Evolutionary conservation across 2,888 invertebrate genomes (phyloP), one percentile per base, ranked within the genome.

Genomic region (Acanthopleura granulata): DNA sequence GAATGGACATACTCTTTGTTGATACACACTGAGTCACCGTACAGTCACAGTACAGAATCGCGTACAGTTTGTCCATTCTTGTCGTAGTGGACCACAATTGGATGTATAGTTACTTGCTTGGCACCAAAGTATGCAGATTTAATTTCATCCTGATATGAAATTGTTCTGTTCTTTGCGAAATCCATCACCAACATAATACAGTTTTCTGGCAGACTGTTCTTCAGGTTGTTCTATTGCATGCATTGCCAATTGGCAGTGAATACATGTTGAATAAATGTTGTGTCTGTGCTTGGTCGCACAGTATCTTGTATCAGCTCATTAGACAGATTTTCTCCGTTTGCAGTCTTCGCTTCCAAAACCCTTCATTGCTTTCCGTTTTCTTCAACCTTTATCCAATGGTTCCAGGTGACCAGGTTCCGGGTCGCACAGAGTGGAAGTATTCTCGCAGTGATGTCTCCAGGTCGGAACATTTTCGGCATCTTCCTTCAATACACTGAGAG

Each of bases 121-220:
- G 72, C 70, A 16, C 72, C 74, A 72, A 49, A 82, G 57, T 51
- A 81, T 9, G 77, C 77, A 15, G 70, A 72, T 27, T 79, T 78
- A 12, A 76, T 75, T 74, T 80, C 79, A 71, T 77, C 72, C 70
- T 80, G 77, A 62, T 79, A 79, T 15, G 57, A 62, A 4, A 77
- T 62, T 50, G 73, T 61, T 14, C 80, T 49, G 57, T 81, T 82
- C 72, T 82, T 80, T 93, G 93, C 89, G 92, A 92, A 93, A 94
- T 94, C 83, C 95, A 92, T 71, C 11, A 82, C 76, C 62, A 75
- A 75, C 49, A 80, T 71, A 1, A 75, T 50, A 14, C 22, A 66
- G 22, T 72, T 40, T 22, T 61, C 51, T 27, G 78, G 78, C n/a
- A 80, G 27, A 15, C 77, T 74, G 4, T 40, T 61, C 73, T 78